Evolutionary conservation across 1,140 invertebrate species (phyloP).

Genomic region (Drosophila fuyamai): DNA sequence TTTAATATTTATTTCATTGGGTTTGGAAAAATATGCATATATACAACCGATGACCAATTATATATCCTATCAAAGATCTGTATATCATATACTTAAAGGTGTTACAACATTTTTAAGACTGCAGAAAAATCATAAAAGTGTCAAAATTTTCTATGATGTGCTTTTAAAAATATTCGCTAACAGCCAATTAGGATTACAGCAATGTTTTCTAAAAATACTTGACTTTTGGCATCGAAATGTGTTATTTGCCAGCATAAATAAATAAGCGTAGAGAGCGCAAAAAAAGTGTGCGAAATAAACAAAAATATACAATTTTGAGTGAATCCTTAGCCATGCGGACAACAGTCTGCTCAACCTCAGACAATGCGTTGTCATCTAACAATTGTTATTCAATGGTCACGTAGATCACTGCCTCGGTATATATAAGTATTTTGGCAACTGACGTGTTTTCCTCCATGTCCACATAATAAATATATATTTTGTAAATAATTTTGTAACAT

Average conservation of each 20-base stretch:
- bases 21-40: neutral
- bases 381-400: constrained; percentile 75
- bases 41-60: neutral
- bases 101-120: constrained; percentile 25
- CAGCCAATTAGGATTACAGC: constrained; percentile 63
- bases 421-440: constrained; percentile 32
- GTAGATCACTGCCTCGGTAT: constrained; percentile 36
- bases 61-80: neutral
- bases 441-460: constrained; percentile 17
- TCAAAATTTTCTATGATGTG: constrained; percentile 46
- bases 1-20: neutral
- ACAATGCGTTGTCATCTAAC: constrained; percentile 73
- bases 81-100: neutral
- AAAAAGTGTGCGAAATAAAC: constrained; percentile 31
- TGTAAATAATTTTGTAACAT: constrained; percentile 29
- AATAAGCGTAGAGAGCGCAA: constrained; percentile 35
- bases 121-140: constrained; percentile 32
- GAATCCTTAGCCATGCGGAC: constrained; percentile 75
- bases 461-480: constrained; percentile 28
- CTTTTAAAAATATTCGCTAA: constrained; percentile 49
- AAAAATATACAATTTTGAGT: constrained; percentile 56
- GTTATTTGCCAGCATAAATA: constrained; percentile 62
- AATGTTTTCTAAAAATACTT: constrained; percentile 60
- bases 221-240: constrained; percentile 69
- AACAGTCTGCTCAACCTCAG: constrained; percentile 54